These are phyloP conservation scores for Trachelus troglodyta DNA, from an alignment of 2,888 invertebrate genomes.

Conservation along the genomic window DNA sequence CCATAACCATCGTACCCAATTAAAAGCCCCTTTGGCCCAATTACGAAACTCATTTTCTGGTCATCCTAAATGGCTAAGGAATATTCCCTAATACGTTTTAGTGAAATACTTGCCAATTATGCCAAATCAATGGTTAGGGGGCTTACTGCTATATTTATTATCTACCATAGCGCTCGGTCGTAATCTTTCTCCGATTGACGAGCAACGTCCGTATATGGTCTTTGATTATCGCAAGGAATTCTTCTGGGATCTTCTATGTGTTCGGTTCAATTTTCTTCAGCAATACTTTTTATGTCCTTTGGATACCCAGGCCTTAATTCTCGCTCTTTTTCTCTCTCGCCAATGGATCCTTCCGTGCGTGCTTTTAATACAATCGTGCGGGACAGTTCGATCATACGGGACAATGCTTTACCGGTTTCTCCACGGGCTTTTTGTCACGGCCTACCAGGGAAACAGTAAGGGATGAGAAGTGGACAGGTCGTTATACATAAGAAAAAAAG, in stretches of 20 bases:
- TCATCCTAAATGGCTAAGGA: background rate
- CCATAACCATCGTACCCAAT: conserved; percentile 53
- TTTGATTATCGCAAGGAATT: background rate
- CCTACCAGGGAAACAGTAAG: background rate
- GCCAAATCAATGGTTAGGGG: background rate
- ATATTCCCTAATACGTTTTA: background rate
- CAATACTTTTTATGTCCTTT: background rate
- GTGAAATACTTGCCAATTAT: background rate
- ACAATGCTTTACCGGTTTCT: conserved; percentile 17
- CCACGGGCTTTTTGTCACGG: conserved; percentile 22
- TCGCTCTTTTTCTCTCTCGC: background rate
- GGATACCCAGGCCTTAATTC: background rate
- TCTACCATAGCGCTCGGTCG: background rate
- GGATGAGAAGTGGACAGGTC: conserved; percentile 17
- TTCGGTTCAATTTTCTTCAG: background rate
- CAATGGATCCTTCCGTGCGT: background rate
- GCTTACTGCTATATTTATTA: background rate
- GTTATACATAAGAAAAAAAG: conserved; percentile 17
- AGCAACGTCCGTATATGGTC: background rate
- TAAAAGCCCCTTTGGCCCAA: conserved; percentile 46
- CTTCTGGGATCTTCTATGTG: background rate
- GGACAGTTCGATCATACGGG: conserved; percentile 5
- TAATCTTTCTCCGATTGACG: background rate
- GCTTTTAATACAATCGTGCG: background rate
- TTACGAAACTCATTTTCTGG: background rate